Evolutionary conservation across 1,140 invertebrate species (phyloP).

Genomic region (Drosophila bifasciata): DNA sequence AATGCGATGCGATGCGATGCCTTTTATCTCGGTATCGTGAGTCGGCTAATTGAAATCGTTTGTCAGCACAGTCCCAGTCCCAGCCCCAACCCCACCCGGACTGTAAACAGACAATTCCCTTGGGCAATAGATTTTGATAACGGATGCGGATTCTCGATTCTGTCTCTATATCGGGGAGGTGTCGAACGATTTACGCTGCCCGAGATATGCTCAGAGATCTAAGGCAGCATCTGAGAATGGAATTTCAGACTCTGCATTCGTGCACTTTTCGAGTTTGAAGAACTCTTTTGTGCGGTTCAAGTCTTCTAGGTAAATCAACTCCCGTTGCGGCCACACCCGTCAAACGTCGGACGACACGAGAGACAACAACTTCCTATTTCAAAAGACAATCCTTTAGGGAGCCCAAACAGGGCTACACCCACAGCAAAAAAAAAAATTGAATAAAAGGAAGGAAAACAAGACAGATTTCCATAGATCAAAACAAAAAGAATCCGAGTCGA

Average conservation of each 20-base stretch:
- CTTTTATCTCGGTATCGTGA: conserved; percentile 61
- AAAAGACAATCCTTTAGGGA: conserved; percentile 72
- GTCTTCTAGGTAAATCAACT: conserved; percentile 41
- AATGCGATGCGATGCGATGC: conserved; percentile 45
- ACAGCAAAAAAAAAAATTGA: conserved; percentile 40
- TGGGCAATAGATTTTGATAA: conserved; percentile 60
- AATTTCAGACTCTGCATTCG: conserved; percentile 1
- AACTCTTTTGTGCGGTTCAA: conserved; percentile 10
- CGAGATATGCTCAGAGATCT: neutral
- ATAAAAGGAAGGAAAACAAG: conserved; percentile 10
- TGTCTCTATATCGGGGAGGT: conserved; percentile 34
- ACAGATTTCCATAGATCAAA: conserved; percentile 69
- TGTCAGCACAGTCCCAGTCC: conserved; percentile 56
- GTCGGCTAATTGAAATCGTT: conserved; percentile 77
- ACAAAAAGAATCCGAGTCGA: conserved; percentile 33
- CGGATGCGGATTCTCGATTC: conserved; percentile 40
- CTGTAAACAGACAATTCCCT: conserved; percentile 61
- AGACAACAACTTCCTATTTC: conserved; percentile 3
- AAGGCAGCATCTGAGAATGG: no score
- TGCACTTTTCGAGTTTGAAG: conserved; percentile 20
- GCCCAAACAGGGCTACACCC: conserved; percentile 50
- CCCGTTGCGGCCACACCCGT: conserved; percentile 41
- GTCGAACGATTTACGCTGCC: conserved; percentile 43
- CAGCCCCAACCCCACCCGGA: conserved; percentile 7
- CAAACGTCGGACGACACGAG: no score